Evolutionary conservation across 2,888 invertebrate genomes (phyloP).

Genomic region (Phengaris alcon): DNA sequence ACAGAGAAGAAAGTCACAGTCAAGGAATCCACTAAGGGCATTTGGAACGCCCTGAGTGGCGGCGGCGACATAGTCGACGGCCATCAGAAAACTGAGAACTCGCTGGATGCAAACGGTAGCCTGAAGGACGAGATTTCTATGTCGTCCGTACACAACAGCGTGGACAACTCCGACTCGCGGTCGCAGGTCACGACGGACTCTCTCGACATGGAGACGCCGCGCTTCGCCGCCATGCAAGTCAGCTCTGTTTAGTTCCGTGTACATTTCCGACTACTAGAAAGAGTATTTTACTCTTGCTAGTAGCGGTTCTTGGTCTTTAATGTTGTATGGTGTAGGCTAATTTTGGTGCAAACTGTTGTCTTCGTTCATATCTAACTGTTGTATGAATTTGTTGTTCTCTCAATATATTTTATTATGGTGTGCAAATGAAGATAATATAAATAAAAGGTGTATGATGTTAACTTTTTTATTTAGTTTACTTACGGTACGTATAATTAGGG

Average conservation of each 20-base stretch:
- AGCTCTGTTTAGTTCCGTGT: constrained; percentile 72
- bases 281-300: neutral
- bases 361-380: constrained; percentile 1
- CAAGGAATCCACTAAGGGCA: constrained; percentile 72
- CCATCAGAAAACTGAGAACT: constrained; percentile 69
- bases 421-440: neutral
- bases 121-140: constrained; percentile 73
- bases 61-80: constrained; percentile 72
- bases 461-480: neutral
- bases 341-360: constrained; percentile 18
- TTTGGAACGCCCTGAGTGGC: constrained; percentile 68
- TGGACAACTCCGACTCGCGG: constrained; percentile 69
- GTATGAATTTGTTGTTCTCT: constrained; percentile 11
- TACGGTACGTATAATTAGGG: too few species aligned
- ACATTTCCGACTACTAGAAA: neutral
- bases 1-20: constrained; percentile 69
- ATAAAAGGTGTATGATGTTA: constrained; percentile 27
- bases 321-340: constrained; percentile 23
- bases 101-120: constrained; percentile 63
- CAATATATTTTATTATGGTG: constrained; percentile 23
- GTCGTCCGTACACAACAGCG: constrained; percentile 63
- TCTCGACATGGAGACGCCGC: constrained; percentile 70
- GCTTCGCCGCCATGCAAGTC: constrained; percentile 80
- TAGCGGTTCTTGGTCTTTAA: neutral
- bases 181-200: constrained; percentile 75